Conservation (phyloP, 2,888 invertebrate species). For the Euclidia mi region DNA sequence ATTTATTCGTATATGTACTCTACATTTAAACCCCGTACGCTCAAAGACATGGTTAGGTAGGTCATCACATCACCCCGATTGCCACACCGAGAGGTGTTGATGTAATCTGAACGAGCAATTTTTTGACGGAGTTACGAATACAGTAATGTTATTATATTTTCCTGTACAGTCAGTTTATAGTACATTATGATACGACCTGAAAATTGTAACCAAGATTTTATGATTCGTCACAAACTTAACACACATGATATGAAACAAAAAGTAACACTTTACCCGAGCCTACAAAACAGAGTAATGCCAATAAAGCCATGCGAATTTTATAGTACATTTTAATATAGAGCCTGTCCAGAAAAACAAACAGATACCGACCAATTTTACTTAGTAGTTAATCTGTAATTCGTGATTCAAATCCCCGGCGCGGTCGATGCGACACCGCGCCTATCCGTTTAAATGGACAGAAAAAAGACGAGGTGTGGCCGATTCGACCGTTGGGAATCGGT, state of each 20-base stretch:
- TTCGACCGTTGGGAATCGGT: slow-evolving; percentile 48
- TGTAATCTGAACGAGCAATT: too few relatives aligned
- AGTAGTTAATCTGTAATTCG: slow-evolving; percentile 79
- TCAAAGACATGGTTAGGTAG: too few relatives aligned
- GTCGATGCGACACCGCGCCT: slow-evolving; percentile 74
- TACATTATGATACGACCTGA: too few relatives aligned
- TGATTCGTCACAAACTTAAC: too few relatives aligned
- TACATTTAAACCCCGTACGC: too few relatives aligned
- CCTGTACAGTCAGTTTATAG: too few relatives aligned
- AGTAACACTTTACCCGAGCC: slow-evolving; percentile 18
- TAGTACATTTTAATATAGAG: slow-evolving; percentile 25
- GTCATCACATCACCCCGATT: too few relatives aligned
- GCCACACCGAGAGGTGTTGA: too few relatives aligned
- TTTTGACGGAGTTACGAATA: too few relatives aligned
- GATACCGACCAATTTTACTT: slow-evolving; percentile 67
- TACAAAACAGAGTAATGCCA: slow-evolving; percentile 24
- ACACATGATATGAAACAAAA: slow-evolving; percentile 1
- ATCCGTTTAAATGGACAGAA: slow-evolving; percentile 76
- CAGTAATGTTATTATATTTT: too few relatives aligned
- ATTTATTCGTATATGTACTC: too few relatives aligned
- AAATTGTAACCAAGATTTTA: too few relatives aligned
- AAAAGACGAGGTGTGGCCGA: slow-evolving; percentile 71
- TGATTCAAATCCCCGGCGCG: slow-evolving; percentile 69
- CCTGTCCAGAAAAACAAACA: slow-evolving; percentile 42
- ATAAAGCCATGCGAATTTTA: slow-evolving; percentile 16